Evolutionary conservation across 2,888 invertebrate species (phyloP).

Genomic region (Ptychoptera albimana): DNA sequence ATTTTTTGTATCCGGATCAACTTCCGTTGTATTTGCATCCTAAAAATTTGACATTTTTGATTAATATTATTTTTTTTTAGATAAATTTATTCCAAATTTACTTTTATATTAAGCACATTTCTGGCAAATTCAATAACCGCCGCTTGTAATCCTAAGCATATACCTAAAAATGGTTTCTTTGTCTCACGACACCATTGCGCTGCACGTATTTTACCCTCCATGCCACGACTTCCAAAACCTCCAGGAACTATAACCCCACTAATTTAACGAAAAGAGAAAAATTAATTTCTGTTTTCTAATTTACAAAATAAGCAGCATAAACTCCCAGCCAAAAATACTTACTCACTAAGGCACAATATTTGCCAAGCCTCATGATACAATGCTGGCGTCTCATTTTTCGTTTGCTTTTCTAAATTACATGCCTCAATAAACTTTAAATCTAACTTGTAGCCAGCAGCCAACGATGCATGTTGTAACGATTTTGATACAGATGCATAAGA

Average conservation of each 20-base stretch:
- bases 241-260: constrained; percentile 87
- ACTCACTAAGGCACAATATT: constrained; percentile 64
- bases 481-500: constrained; percentile 94
- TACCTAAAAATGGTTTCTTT: constrained; percentile 82
- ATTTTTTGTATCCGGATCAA: constrained; percentile 51
- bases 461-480: constrained; percentile 83
- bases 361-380: constrained; percentile 90
- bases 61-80: not conserved
- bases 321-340: constrained; percentile 17
- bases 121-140: constrained; percentile 91
- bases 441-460: constrained; percentile 69
- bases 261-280: constrained; percentile 31
- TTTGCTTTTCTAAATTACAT: constrained; percentile 64
- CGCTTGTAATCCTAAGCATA: constrained; percentile 95
- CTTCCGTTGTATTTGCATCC: constrained; percentile 78
- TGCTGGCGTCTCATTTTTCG: constrained; percentile 57
- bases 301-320: constrained; percentile 2
- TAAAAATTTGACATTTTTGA: not conserved
- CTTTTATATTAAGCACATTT: constrained; percentile 54
- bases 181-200: constrained; percentile 85
- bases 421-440: constrained; percentile 85
- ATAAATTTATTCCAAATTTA: not conserved
- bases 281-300: not conserved
- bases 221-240: constrained; percentile 90
- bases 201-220: constrained; percentile 91